Percentiles rank a stretch among this genome's conserved stretches.
These are phyloP conservation scores for Molossus molossus DNA, from an alignment of 2,797 vertebrate genomes.

Conservation along the genomic window DNA sequence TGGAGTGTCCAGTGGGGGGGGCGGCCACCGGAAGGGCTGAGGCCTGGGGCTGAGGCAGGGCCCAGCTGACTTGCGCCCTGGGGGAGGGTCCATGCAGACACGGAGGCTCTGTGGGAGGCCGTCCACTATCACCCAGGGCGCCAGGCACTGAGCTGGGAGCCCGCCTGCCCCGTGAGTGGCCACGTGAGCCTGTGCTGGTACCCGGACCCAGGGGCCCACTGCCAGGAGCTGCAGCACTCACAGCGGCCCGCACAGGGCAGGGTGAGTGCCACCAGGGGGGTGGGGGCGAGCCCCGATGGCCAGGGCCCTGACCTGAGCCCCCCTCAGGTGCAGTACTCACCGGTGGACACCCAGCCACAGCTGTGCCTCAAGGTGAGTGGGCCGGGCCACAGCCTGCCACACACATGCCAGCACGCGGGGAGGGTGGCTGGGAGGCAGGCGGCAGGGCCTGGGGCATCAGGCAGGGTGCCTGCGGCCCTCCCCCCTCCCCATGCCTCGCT, in stretches of 20 bases:
- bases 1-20: no score
- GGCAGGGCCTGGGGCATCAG: fast-evolving
- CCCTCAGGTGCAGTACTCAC: constrained; percentile 88
- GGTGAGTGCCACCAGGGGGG: constrained; percentile 80
- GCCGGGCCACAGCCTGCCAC: fast-evolving
- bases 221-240: constrained; percentile 86
- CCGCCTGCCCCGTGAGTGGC: constrained; percentile 87
- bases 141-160: constrained; percentile 88
- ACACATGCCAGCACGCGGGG: fast-evolving
- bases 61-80: neutral
- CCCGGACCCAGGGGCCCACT: constrained; percentile 68
- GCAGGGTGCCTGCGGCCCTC: neutral
- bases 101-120: constrained; percentile 86
- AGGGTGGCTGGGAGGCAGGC: neutral
- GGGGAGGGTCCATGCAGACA: constrained; percentile 84
- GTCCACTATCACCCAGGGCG: constrained; percentile 85
- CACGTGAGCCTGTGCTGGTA: constrained; percentile 88
- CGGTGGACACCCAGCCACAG: constrained; percentile 89
- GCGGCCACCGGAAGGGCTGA: no score
- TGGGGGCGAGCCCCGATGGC: neutral
- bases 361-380: constrained; percentile 90
- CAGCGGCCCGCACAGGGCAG: constrained; percentile 76
- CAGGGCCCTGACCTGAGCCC: constrained; percentile 7
- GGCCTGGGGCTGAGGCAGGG: no score
- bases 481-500: neutral